Evolutionary conservation across 1,140 invertebrate species (phyloP).

Genomic region (Scaptomyza montana): DNA sequence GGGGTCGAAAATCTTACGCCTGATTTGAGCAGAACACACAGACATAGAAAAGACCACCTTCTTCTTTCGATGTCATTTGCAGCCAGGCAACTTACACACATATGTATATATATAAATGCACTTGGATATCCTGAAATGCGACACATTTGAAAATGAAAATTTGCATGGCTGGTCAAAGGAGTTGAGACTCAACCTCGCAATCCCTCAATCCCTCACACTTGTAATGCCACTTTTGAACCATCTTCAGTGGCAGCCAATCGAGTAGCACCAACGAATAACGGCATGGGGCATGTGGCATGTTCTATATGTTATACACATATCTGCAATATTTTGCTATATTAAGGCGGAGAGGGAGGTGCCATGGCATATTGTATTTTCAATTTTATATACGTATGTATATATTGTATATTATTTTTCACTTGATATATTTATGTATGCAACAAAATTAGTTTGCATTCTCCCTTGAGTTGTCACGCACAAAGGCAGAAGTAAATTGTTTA

Average conservation of each 20-base stretch:
- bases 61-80: slow-evolving; percentile 57
- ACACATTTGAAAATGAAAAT: slow-evolving; percentile 68
- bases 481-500: slow-evolving; percentile 80
- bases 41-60: slow-evolving; percentile 14
- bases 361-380: slow-evolving; percentile 59
- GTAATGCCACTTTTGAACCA: slow-evolving; percentile 3
- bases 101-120: slow-evolving; percentile 13
- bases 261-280: slow-evolving; percentile 48
- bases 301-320: background rate
- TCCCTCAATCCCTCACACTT: background rate
- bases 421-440: slow-evolving; percentile 78
- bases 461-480: slow-evolving; percentile 82
- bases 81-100: slow-evolving; percentile 19
- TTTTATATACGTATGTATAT: slow-evolving; percentile 53
- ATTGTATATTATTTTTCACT: slow-evolving; percentile 64
- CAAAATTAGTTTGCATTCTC: slow-evolving; percentile 72
- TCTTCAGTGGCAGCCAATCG: slow-evolving; percentile 63
- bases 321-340: background rate
- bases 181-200: slow-evolving; percentile 11
- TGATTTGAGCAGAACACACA: slow-evolving; percentile 58
- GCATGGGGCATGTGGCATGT: slow-evolving; percentile 44
- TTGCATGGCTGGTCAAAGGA: slow-evolving; percentile 76
- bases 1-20: slow-evolving; percentile 62
- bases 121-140: slow-evolving; percentile 57
- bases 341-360: background rate